phyloP scores from a whole-genome alignment of 2,797 vertebrate genomes.

The Aplochiton taeniatus region DNA sequence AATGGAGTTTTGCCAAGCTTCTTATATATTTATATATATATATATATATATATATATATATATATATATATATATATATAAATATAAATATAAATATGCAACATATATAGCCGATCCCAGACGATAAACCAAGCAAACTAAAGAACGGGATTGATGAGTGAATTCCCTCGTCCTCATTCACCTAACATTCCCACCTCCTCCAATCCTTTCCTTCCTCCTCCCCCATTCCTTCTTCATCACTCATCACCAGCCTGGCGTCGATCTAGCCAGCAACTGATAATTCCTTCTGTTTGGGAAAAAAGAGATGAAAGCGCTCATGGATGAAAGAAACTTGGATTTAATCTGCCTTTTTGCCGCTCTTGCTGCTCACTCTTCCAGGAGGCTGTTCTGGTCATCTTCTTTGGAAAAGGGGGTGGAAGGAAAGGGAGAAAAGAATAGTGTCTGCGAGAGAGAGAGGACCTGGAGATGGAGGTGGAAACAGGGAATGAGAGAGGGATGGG shows the following conservation, averaged over 20 bases:
- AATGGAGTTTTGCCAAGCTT: neutral
- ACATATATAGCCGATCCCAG: no score
- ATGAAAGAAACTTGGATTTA: slow-evolving; percentile 97
- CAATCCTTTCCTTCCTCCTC: slow-evolving; percentile 24
- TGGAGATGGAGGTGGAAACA: neutral
- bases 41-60: no score
- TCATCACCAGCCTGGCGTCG: slow-evolving; percentile 40
- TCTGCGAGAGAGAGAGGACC: neutral
- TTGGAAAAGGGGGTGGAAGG: slow-evolving; percentile 12
- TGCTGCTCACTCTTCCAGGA: slow-evolving; percentile 79
- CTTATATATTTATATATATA: neutral
- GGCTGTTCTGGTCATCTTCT: slow-evolving; percentile 83
- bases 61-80: no score
- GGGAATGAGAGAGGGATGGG: slow-evolving; percentile 6
- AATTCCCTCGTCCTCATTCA: slow-evolving; percentile 34
- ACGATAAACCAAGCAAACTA: slow-evolving; percentile 18
- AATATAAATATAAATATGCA: no score
- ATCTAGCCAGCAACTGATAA: slow-evolving; percentile 91
- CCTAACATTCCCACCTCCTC: slow-evolving; percentile 45
- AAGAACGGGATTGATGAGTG: slow-evolving; percentile 29
- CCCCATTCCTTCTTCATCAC: neutral
- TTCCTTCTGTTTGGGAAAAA: slow-evolving; percentile 91
- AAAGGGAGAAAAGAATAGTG: neutral
- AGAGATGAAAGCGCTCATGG: slow-evolving; percentile 95
- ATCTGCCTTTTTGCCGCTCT: slow-evolving; percentile 71